Percentiles rank a stretch among this genome's conserved stretches.
Conservation (phyloP, 2,797 vertebrate genomes). For the Pogonophryne albipinna region DNA sequence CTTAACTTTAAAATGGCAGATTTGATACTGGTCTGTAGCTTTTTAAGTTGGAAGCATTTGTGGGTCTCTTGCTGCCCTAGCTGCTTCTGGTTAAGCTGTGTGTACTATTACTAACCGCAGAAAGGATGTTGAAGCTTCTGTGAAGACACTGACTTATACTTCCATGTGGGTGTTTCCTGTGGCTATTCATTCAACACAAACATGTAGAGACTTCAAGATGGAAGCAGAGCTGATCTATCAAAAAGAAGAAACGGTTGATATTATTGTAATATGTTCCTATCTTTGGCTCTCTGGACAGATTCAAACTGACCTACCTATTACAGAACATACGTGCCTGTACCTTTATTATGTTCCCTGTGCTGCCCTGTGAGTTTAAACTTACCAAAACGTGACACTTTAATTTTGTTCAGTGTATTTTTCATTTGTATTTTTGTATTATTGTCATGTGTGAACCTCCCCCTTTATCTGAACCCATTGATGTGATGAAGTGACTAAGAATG, state of each 20-base stretch:
- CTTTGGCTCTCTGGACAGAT: slow-evolving; percentile 55
- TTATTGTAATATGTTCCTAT: slow-evolving; percentile 46
- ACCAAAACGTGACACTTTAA: slow-evolving; percentile 49
- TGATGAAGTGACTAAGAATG: slow-evolving; percentile 61
- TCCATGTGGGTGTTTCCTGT: slow-evolving; percentile 44
- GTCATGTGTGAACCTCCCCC: slow-evolving; percentile 9
- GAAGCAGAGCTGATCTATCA: slow-evolving; percentile 27
- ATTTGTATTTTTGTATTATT: slow-evolving; percentile 19
- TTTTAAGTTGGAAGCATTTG: no score
- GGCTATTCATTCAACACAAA: background rate
- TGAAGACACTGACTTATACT: slow-evolving; percentile 38
- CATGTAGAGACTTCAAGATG: slow-evolving; percentile 9
- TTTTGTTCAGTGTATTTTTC: slow-evolving; percentile 35
- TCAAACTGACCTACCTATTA: slow-evolving; percentile 67
- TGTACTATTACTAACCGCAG: background rate
- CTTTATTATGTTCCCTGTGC: slow-evolving; percentile 38
- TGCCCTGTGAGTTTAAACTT: slow-evolving; percentile 46
- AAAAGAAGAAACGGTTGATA: slow-evolving; percentile 34
- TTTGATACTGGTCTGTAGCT: no score
- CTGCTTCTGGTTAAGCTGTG: no score
- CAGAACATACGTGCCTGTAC: slow-evolving; percentile 74
- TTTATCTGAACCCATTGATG: slow-evolving; percentile 33
- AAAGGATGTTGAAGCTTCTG: slow-evolving; percentile 6
- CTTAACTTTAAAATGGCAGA: no score
- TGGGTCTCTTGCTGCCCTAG: no score